These are phyloP conservation scores for Lottia gigantea DNA, from an alignment of 2,888 invertebrate genomes.

Conservation along the genomic window DNA sequence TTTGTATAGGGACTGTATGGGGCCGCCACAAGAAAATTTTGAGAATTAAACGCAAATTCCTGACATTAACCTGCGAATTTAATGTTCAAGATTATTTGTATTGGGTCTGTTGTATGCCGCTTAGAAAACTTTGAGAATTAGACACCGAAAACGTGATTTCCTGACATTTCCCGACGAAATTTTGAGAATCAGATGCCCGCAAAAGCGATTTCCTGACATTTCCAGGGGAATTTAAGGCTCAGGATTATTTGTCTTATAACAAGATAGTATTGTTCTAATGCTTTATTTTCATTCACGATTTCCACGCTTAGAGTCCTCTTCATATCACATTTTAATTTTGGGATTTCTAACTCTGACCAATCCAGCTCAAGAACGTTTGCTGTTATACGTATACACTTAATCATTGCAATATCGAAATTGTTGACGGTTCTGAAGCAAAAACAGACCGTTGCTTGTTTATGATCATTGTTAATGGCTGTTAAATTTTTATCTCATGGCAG, in stretches of 20 bases:
- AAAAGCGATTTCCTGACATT: conserved; percentile 28
- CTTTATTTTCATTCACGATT: conserved; percentile 19
- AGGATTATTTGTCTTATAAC: too few relatives aligned
- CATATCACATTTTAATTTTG: not conserved
- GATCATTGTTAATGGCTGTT: not conserved
- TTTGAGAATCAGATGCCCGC: conserved; percentile 35
- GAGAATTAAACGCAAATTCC: too few relatives aligned
- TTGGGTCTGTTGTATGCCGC: too few relatives aligned
- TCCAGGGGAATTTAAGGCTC: too few relatives aligned
- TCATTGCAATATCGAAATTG: not conserved
- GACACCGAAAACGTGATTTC: too few relatives aligned
- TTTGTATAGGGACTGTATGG: too few relatives aligned
- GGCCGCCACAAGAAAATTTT: too few relatives aligned
- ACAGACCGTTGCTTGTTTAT: not conserved
- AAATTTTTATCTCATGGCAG: conserved; percentile 44
- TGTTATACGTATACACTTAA: not conserved
- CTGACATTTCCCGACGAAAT: too few relatives aligned
- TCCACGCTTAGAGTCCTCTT: not conserved
- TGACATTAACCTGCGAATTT: too few relatives aligned
- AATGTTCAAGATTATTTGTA: too few relatives aligned
- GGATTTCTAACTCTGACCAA: not conserved
- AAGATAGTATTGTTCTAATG: conserved; percentile 14
- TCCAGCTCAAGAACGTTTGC: not conserved
- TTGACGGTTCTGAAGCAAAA: not conserved
- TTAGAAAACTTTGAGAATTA: too few relatives aligned